Percentiles rank a stretch among this genome's conserved stretches.
Evolutionary conservation across 2,113 vertebrate genomes (phyloP).

Genomic region (Gavialis gangeticus): DNA sequence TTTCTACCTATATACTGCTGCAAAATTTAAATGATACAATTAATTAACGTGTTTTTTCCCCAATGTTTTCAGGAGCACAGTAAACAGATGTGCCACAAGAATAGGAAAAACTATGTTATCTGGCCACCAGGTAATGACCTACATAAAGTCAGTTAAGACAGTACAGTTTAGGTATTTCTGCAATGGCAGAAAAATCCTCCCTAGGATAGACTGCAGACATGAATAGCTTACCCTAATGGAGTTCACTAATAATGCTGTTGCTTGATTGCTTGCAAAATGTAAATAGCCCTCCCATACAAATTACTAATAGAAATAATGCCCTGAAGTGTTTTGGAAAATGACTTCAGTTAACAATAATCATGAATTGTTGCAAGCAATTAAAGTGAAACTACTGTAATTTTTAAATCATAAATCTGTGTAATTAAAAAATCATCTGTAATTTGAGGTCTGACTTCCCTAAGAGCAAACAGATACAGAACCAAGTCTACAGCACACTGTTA

Average conservation of each 20-base stretch:
- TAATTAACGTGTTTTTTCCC: not conserved
- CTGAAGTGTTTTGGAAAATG: constrained; percentile 36
- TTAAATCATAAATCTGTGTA: not conserved
- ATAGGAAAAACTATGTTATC: not conserved
- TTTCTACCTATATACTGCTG: not conserved
- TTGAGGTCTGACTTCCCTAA: not conserved
- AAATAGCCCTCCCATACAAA: constrained; percentile 17
- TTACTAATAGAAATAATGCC: constrained; percentile 11
- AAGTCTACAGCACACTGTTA: not conserved
- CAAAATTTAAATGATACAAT: not conserved
- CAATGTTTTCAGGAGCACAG: not conserved
- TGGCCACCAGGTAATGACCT: constrained; percentile 37
- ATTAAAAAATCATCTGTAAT: constrained; percentile 37
- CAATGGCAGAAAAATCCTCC: not conserved
- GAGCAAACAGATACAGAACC: not conserved
- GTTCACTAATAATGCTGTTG: constrained; percentile 3
- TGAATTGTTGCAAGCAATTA: constrained; percentile 44
- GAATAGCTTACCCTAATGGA: constrained; percentile 8
- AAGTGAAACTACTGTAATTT: constrained; percentile 8
- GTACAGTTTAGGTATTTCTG: not conserved
- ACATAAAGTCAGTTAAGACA: not conserved
- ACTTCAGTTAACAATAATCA: not conserved
- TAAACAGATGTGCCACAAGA: not conserved
- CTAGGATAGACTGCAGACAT: not conserved
- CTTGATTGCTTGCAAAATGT: constrained; percentile 21